Evolutionary conservation across 2,113 vertebrate species (phyloP), one percentile per base, ranked within the genome.

Genomic region (Gobius niger): DNA sequence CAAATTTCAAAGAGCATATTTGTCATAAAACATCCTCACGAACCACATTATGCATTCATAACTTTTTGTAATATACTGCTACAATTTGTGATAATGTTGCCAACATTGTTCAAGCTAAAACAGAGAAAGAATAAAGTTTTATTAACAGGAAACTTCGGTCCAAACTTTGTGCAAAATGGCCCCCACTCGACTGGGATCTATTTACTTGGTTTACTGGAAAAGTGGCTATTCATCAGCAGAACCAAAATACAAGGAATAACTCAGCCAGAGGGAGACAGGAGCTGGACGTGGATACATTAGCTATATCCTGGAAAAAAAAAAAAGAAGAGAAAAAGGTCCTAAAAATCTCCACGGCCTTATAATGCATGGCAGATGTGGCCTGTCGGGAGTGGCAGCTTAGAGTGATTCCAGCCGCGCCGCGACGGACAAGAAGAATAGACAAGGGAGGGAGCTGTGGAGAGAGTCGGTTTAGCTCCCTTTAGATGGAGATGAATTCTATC

Each of bases 361-460:
- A 76, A 82, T 24, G 52, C 62, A 73, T 68, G 69, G 72, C 80
- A 82, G 78, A 82, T 6, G 63, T 77, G 75, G 72, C n/a, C 63
- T 19, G 76, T 75, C 70, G 50, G 54, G 57, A 85, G 73, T 67
- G 67, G 68, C 74, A 54, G 80, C 82, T 78, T 66, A 76, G 71
- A 81, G 75, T 71, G 70, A 89, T 82, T 77, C 70, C 47, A 52
- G 16, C 76, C 6, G 57, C 40, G 13, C 52, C 7, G 19, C n/a
- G 40, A 1, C 1, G 53, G 49, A 19, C 59, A 61, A 63, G 65
- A 44, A 18, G 41, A 59, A 64, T 12, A 72, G 18, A 70, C 61
- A 63, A 16, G 50, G 47, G n/a, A 71, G 76, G 71, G 42, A 42
- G 68, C 74, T 51, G 16, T 44, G 24, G 24, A 75, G 67, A 65